These are phyloP conservation scores for Sminthopsis crassicaudata DNA, from an alignment of 2,113 vertebrate species.

Conservation along the genomic window DNA sequence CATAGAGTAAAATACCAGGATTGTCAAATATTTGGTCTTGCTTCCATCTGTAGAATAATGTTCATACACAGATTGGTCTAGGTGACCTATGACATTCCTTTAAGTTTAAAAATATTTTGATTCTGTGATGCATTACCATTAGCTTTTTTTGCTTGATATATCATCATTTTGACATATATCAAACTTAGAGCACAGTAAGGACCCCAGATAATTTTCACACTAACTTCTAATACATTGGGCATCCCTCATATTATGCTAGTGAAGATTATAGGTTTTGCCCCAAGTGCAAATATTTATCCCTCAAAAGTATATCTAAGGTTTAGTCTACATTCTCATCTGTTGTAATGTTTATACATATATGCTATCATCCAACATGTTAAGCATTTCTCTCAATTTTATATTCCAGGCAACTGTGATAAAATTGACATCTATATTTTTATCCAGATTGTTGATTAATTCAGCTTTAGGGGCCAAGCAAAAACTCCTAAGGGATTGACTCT, in stretches of 20 bases:
- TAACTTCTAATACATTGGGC: background rate
- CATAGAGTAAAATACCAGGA: background rate
- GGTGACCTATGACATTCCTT: background rate
- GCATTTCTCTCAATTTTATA: background rate
- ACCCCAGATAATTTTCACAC: background rate
- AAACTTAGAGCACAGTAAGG: background rate
- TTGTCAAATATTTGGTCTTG: background rate
- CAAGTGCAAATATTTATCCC: background rate
- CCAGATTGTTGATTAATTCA: background rate
- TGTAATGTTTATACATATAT: background rate
- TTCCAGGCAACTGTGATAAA: background rate
- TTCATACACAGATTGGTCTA: background rate
- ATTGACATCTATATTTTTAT: background rate
- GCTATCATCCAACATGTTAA: background rate
- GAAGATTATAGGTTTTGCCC: background rate
- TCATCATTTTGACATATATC: background rate
- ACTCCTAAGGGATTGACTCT: background rate
- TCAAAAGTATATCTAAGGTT: background rate
- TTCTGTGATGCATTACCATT: background rate
- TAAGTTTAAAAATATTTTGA: background rate
- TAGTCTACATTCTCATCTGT: background rate
- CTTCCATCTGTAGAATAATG: background rate
- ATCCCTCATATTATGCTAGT: background rate
- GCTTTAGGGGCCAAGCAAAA: background rate
- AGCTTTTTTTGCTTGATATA: background rate